These are phyloP conservation scores for Potamarius usumacintae DNA, from an alignment of 2,113 vertebrate species.

Conservation along the genomic window DNA sequence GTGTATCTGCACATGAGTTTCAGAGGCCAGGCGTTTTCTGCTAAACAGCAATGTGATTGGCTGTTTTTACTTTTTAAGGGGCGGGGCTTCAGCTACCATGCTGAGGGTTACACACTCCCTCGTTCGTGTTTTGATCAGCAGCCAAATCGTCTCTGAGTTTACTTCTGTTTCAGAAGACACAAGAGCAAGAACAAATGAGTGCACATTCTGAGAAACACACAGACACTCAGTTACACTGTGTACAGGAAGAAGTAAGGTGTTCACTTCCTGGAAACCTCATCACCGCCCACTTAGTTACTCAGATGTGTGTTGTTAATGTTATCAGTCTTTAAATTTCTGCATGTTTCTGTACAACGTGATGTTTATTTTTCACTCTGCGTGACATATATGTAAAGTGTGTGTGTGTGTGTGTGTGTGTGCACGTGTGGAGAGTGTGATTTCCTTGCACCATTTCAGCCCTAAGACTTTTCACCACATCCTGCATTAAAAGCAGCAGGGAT, in stretches of 20 bases:
- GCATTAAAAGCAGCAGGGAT: constrained; percentile 29
- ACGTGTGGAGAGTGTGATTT: neutral
- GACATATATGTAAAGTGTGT: neutral
- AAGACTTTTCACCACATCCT: constrained; percentile 44
- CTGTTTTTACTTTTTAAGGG: neutral
- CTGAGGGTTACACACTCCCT: neutral
- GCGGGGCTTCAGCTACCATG: neutral
- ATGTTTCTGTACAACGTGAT: neutral
- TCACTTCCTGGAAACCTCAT: neutral
- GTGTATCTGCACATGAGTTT: neutral
- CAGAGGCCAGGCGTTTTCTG: neutral
- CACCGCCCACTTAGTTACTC: neutral
- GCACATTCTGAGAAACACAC: neutral
- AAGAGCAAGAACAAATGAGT: neutral
- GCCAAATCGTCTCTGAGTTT: neutral
- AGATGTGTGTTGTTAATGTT: neutral
- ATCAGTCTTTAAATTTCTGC: neutral
- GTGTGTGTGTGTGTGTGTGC: constrained; percentile 4
- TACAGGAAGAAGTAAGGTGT: constrained; percentile 8
- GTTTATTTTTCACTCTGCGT: neutral
- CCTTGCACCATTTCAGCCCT: neutral
- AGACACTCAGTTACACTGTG: neutral
- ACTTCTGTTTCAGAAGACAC: neutral
- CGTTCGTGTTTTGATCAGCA: neutral
- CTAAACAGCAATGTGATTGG: neutral